A percentile compares a stretch with the other conserved stretches of the same genome.
Conservation (phyloP, 2,888 invertebrate genomes). For the Drosophila emarginata region DNA sequence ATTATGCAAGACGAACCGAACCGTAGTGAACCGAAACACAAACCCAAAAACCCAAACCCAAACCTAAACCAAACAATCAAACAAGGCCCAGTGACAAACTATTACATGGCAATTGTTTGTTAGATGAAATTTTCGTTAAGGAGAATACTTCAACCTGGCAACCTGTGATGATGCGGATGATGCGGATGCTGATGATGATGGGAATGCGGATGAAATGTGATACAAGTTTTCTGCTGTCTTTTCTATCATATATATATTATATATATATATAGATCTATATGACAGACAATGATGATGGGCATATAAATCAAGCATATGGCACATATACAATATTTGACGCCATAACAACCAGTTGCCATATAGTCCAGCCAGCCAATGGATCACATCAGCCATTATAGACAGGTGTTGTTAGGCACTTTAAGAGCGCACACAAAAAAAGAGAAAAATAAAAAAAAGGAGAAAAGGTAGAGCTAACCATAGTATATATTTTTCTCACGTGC, state of each 20-base stretch:
- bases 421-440: background rate
- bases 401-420: slow-evolving; percentile 46
- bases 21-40: slow-evolving; percentile 23
- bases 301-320: slow-evolving; percentile 58
- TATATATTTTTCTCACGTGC: slow-evolving; percentile 62
- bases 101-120: slow-evolving; percentile 56
- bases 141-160: slow-evolving; percentile 31
- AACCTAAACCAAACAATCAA: slow-evolving; percentile 18
- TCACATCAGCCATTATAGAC: slow-evolving; percentile 42
- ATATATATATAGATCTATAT: slow-evolving; percentile 9
- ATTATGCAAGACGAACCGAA: slow-evolving; percentile 53
- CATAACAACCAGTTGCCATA: slow-evolving; percentile 1
- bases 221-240: slow-evolving; percentile 2
- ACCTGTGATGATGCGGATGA: slow-evolving; percentile 4
- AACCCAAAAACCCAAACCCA: background rate
- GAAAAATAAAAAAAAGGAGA: background rate
- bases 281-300: slow-evolving; percentile 27
- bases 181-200: background rate
- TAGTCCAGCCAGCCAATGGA: background rate
- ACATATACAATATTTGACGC: slow-evolving; percentile 3
- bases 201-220: slow-evolving; percentile 17
- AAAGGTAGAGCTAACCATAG: slow-evolving; percentile 10
- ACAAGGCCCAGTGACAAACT: slow-evolving; percentile 51
- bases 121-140: background rate
- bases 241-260: slow-evolving; percentile 18